Base-by-base conservation (phyloP, 2,113 vertebrate species). In the Cinclus cinclus region DNA sequence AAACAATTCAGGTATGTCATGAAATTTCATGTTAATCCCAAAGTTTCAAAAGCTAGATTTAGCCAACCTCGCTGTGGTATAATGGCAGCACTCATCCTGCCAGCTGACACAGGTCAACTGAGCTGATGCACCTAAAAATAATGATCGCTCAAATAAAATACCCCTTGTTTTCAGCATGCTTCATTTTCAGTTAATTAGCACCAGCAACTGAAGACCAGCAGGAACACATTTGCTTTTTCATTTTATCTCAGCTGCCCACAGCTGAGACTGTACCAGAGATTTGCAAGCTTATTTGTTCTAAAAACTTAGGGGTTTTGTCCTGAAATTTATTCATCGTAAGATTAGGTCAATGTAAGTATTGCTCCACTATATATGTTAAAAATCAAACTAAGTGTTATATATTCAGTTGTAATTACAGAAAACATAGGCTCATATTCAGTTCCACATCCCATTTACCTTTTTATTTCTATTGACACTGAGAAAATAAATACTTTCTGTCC, bases 381-480 rank as follows among this genome's bases (percentile, higher is more conserved):
- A 92, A 83, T 55, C 23, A 65, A 77, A 80, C 2, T 37, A 70
- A 79, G 6, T 24, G 6, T 58, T 52, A 31, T 11, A 8, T 80
- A 35, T 73, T 63, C 60, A 67, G 35, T 16, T 71, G 35, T 15
- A 81, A 69, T 23, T 53, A 90, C 27, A 90, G 42, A 39, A 91
- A 87, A 41, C 15, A n/a, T 10, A 58, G 39, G 9, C 9, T 64
- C 10, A n/a, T 50, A 21, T 52, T 74, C 41, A 50, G 3, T 55
- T 50, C 18, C 7, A 1, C 15, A 4, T 9, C 22, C 42, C 37
- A 30, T 81, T 97, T 98, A 99, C 98, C 98, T 99, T 99, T 95
- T 99, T 99, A 96, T 99, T 99, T 79, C 99, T 97, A 95, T 99
- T 99, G 94, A 99, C 97, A 87, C 99, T 99, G 64, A 99, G 98